Percentiles rank a stretch among this genome's conserved stretches.
Conservation (phyloP, 2,888 invertebrate genomes). For the Hedya salicella region DNA sequence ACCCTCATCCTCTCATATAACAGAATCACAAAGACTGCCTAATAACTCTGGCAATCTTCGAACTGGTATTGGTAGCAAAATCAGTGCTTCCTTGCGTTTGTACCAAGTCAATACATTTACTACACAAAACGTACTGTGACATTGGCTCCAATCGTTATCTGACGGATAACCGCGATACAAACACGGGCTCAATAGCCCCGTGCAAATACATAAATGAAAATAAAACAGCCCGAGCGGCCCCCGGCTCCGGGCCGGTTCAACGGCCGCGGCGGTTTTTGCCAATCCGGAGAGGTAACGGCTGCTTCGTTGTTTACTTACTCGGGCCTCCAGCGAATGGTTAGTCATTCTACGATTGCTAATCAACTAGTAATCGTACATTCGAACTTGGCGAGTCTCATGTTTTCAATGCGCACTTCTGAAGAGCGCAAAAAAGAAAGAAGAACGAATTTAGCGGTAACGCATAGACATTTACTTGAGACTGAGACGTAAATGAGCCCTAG, state of each 20-base stretch:
- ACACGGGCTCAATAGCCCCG: slow-evolving; percentile 63
- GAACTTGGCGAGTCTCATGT: too few species aligned
- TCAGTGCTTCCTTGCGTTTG: not conserved
- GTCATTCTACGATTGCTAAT: slow-evolving; percentile 6
- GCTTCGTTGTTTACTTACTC: slow-evolving; percentile 40
- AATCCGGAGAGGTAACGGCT: slow-evolving; percentile 61
- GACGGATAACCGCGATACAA: slow-evolving; percentile 54
- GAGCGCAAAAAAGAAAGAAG: too few species aligned
- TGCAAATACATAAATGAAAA: slow-evolving; percentile 61
- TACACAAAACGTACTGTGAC: slow-evolving; percentile 41
- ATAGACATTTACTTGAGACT: too few species aligned
- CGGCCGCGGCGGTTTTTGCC: slow-evolving; percentile 70
- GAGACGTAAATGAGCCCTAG: too few species aligned
- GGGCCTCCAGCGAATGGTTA: slow-evolving; percentile 12
- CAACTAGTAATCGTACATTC: not conserved
- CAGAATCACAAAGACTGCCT: too few species aligned
- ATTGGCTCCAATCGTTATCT: slow-evolving; percentile 66
- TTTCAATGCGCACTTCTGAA: too few species aligned
- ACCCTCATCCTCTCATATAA: too few species aligned
- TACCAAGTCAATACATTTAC: slow-evolving; percentile 4
- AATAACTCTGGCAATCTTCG: too few species aligned
- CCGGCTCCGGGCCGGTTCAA: slow-evolving; percentile 61
- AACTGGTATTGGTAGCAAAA: not conserved
- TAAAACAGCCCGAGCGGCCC: slow-evolving; percentile 63
- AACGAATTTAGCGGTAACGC: too few species aligned